Base-by-base conservation (phyloP, 2,888 invertebrate species). In the Eupithecia exiguata region DNA sequence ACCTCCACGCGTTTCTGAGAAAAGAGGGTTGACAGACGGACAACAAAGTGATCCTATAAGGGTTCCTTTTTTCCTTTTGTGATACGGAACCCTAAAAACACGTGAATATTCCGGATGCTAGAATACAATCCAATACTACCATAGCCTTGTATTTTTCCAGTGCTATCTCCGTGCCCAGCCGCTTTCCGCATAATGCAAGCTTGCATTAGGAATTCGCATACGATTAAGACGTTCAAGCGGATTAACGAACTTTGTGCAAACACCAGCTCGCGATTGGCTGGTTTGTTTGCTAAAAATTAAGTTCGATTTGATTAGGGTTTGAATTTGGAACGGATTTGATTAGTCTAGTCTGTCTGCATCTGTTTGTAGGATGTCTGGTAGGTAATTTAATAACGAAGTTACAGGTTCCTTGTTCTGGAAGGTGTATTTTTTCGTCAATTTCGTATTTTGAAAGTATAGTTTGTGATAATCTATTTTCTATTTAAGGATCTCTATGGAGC, bases 131-230 rank as follows among this genome's bases (percentile, higher is more conserved):
- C 49, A 21, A 53, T 53, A 58, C 25, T 4, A 12, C 1, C 21
- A 4, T 5, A 58, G 25, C 25, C 58, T 58, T 21, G 10, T 12
- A 58, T 58, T 58, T 58, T 58, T 25, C 58, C 21, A 58, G 14
- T 58, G 25, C 25, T 58, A 58, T 58, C 58, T 58, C 21, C 12
- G 12, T 21, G 21, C 53, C 0, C 49, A 49, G 25, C 58, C 58
- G 25, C 25, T 12, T 58, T 2, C 58, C 25, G 58, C 58, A 58
- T 58, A 58, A 58, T 62, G 62, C 62, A 62, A 62, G 62, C 62
- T 62, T 62, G 84, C 82, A 86, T 88, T 86, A 84, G 80, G 80
- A 79, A 87, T 88, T 87, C 89, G 89, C 89, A 89, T 89, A 86
- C 86, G 83, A 88, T 89, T 89, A 87, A 82, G 82, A 84, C n/a